phyloP scores from a whole-genome alignment of 1,140 invertebrate genomes.

The Homarus americanus region DNA sequence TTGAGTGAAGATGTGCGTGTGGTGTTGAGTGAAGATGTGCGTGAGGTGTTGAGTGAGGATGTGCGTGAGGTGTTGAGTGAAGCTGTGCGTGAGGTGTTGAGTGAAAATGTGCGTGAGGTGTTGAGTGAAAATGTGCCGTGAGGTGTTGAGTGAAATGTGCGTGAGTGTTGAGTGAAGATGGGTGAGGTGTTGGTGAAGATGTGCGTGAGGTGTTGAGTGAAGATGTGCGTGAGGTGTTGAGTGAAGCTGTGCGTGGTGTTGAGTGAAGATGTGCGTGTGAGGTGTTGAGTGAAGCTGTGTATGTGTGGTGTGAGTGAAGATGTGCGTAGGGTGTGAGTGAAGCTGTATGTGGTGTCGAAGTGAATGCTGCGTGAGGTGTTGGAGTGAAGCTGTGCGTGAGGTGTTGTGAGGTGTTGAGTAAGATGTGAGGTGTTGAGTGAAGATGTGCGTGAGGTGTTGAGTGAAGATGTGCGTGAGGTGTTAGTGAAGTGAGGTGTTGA shows the following conservation, averaged over 20 bases:
- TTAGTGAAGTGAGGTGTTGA: too few relatives aligned
- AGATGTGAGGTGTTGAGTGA: too few relatives aligned
- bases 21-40: neutral
- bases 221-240: neutral
- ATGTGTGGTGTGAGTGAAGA: neutral
- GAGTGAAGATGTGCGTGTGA: neutral
- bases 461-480: too few relatives aligned
- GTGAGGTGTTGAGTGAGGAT: neutral
- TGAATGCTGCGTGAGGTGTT: too few relatives aligned
- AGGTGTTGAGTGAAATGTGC: neutral
- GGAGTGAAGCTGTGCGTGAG: too few relatives aligned
- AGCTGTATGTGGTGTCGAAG: neutral
- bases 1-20: neutral
- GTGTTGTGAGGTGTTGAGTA: too few relatives aligned
- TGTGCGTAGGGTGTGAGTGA: neutral
- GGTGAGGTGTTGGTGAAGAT: neutral
- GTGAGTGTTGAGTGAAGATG: neutral
- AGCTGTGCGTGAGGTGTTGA: neutral
- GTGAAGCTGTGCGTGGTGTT: neutral
- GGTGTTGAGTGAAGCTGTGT: neutral
- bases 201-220: neutral
- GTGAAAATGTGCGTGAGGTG: neutral
- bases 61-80: neutral
- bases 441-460: too few relatives aligned
- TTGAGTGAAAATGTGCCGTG: neutral